Percentiles rank a stretch among this genome's conserved stretches.
phyloP scores from a whole-genome alignment of 2,113 vertebrate species.

The Cebus imitator region DNA sequence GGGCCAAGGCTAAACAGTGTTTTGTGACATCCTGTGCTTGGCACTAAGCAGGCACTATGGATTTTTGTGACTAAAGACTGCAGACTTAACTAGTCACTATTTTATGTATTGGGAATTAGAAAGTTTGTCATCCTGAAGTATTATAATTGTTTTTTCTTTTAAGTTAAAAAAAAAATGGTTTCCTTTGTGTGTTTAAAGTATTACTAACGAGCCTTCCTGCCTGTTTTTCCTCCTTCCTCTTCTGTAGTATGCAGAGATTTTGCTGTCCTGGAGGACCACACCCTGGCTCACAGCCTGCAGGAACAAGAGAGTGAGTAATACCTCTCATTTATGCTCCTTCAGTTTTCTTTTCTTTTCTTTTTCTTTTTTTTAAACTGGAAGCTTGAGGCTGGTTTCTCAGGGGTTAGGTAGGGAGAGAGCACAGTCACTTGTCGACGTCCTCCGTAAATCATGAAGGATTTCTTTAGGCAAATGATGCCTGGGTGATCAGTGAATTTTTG shows the following conservation, averaged over 20 bases:
- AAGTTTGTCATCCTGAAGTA: neutral
- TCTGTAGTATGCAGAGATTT: conserved; percentile 94
- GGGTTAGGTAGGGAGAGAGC: neutral
- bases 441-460: neutral
- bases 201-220: neutral
- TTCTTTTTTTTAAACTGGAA: neutral
- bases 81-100: neutral
- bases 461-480: neutral
- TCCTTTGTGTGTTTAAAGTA: neutral
- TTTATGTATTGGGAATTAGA: neutral
- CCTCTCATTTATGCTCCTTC: neutral
- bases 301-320: conserved; percentile 97
- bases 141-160: neutral
- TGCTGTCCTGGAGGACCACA: conserved; percentile 96
- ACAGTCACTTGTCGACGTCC: neutral
- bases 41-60: neutral
- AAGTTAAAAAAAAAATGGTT: neutral
- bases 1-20: neutral
- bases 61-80: conserved; percentile 21
- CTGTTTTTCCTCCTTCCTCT: neutral
- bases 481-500: neutral
- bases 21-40: neutral
- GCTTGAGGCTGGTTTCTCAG: conserved; percentile 26
- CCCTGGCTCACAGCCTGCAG: conserved; percentile 96
- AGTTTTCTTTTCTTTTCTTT: neutral